These are phyloP conservation scores for Vireo griseus DNA, from an alignment of 2,797 vertebrate genomes.

Conservation along the genomic window DNA sequence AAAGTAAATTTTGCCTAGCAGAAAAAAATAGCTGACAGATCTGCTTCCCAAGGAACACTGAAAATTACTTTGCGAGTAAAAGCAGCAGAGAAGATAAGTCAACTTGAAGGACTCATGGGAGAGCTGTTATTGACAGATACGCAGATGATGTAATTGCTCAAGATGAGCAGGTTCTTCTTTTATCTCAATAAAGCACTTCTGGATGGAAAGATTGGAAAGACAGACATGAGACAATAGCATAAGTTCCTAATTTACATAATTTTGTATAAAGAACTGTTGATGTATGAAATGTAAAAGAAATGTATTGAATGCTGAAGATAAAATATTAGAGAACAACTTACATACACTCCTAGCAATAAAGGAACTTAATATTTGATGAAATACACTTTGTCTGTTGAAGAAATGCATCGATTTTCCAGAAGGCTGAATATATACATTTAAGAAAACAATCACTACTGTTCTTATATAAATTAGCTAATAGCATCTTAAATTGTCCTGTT, in stretches of 20 bases:
- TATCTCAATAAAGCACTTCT: constrained; percentile 31
- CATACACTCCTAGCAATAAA: background rate
- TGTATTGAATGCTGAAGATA: constrained; percentile 18
- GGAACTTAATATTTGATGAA: constrained; percentile 31
- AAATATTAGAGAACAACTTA: constrained; percentile 25
- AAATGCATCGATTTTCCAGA: constrained; percentile 8
- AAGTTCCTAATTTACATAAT: constrained; percentile 48
- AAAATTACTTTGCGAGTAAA: constrained; percentile 39
- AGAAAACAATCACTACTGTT: background rate
- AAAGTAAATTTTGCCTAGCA: constrained; percentile 14
- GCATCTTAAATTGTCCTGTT: background rate
- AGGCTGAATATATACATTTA: background rate
- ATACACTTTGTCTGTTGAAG: background rate
- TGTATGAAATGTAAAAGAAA: constrained; percentile 40
- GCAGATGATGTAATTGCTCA: constrained; percentile 17
- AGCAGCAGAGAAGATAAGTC: background rate
- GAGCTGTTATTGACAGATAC: constrained; percentile 40
- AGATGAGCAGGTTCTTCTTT: constrained; percentile 53
- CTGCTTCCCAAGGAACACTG: constrained; percentile 29
- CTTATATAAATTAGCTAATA: background rate
- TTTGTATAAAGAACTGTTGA: constrained; percentile 28
- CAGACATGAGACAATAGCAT: constrained; percentile 33
- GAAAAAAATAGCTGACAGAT: constrained; percentile 38
- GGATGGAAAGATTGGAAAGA: constrained; percentile 34
- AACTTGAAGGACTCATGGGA: background rate